Conservation (phyloP, 2,113 vertebrate species). For the Numenius arquata region DNA sequence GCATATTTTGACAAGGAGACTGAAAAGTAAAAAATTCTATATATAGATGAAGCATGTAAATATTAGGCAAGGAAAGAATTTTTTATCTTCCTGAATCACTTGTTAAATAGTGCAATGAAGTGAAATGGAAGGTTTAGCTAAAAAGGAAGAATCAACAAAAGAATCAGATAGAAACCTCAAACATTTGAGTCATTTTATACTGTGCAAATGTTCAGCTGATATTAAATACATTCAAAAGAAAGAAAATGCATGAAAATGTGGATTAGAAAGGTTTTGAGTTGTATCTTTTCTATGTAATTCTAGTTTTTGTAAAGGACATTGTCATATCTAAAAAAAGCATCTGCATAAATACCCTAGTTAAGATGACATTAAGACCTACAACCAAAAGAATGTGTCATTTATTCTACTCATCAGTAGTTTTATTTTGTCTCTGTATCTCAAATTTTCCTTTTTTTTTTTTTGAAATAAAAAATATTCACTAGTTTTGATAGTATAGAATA, state of each 20-base stretch:
- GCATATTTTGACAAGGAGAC: neutral
- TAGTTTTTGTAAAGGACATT: neutral
- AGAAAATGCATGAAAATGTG: neutral
- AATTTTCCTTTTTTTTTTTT: neutral
- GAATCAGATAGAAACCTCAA: neutral
- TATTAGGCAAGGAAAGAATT: neutral
- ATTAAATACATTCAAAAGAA: neutral
- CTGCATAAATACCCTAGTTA: neutral
- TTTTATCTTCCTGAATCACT: neutral
- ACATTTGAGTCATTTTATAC: neutral
- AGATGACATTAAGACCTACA: neutral
- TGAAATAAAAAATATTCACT: neutral
- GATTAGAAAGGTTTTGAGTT: neutral
- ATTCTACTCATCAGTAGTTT: neutral
- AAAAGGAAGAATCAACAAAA: neutral
- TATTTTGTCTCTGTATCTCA: rapidly evolving
- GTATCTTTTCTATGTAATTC: neutral
- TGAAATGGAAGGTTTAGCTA: neutral
- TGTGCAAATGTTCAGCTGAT: neutral
- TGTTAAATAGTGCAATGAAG: neutral
- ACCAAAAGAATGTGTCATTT: neutral
- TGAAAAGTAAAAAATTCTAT: neutral
- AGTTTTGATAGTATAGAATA: neutral
- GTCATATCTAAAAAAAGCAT: neutral
- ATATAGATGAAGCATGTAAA: neutral